Percentiles rank a stretch among this genome's conserved stretches.
Evolutionary conservation across 2,888 invertebrate genomes (phyloP).

Genomic region (Glyphotaelius pellucidus): DNA sequence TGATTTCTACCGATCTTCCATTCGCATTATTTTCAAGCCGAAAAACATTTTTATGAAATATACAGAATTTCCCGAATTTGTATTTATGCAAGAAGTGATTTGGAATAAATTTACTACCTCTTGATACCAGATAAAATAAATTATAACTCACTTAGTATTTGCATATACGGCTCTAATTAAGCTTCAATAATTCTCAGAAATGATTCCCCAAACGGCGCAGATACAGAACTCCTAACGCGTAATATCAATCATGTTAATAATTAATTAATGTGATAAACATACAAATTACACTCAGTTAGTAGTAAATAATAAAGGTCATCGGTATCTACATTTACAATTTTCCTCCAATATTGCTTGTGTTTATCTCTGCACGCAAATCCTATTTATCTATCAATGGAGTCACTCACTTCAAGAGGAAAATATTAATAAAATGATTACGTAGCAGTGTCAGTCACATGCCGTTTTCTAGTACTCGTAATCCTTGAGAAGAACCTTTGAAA

Average conservation of each 20-base stretch:
- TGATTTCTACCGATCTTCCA: background rate
- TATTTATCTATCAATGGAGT: background rate
- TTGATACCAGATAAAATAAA: background rate
- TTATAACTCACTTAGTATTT: background rate
- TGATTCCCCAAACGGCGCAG: background rate
- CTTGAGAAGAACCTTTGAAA: background rate
- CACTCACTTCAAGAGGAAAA: background rate
- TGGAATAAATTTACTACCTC: background rate
- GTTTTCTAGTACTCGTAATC: background rate
- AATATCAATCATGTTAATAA: background rate
- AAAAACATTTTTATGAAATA: background rate
- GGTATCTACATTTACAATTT: background rate
- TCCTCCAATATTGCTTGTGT: background rate
- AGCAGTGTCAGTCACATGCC: background rate
- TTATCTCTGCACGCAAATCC: background rate
- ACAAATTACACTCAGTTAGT: background rate
- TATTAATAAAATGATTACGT: background rate
- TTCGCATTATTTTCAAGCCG: background rate
- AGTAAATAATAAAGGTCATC: conserved; percentile 2
- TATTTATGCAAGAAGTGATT: background rate
- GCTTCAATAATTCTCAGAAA: background rate
- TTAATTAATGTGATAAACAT: background rate
- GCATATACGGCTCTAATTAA: background rate
- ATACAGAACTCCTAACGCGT: background rate
- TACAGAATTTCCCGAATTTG: background rate